These are phyloP conservation scores for Neoascia interrupta DNA, from an alignment of 2,888 invertebrate genomes.

Conservation along the genomic window DNA sequence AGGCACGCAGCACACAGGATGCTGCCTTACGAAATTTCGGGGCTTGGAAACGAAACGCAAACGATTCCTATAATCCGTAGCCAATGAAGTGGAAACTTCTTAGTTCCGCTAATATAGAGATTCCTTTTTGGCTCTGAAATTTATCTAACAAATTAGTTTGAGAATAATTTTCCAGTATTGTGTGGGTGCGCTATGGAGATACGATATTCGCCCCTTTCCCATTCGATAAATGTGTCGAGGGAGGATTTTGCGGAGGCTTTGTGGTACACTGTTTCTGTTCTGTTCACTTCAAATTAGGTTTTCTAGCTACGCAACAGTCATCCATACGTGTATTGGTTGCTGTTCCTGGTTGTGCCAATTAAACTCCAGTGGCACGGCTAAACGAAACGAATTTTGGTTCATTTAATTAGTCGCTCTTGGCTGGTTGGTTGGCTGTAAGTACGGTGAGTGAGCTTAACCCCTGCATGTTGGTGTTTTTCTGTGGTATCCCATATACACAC, in stretches of 20 bases:
- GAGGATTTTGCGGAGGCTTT: conserved; percentile 24
- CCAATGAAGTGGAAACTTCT: conserved; percentile 45
- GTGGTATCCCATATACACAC: no score
- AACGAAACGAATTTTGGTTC: conserved; percentile 27
- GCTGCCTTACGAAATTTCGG: not conserved
- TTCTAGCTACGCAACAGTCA: conserved; percentile 2
- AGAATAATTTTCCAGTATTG: conserved; percentile 17
- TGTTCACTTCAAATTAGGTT: conserved; percentile 25
- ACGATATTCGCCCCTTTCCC: no score
- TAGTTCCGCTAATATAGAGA: conserved; percentile 37
- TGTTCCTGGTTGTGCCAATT: not conserved
- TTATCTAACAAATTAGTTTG: conserved; percentile 32
- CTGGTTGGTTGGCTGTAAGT: conserved; percentile 1
- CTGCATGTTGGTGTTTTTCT: no score
- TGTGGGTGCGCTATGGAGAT: no score
- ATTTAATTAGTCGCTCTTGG: conserved; percentile 40
- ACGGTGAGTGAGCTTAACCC: no score
- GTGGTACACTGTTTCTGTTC: conserved; percentile 1
- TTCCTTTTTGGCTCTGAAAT: conserved; percentile 11
- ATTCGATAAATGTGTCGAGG: no score
- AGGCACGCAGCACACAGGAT: no score
- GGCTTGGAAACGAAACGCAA: conserved; percentile 5
- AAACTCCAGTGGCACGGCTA: conserved; percentile 2
- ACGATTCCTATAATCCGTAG: conserved; percentile 27
- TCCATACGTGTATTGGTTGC: not conserved